Evolutionary conservation across 2,888 invertebrate species (phyloP).

Genomic region (Cosmopolites sordidus): DNA sequence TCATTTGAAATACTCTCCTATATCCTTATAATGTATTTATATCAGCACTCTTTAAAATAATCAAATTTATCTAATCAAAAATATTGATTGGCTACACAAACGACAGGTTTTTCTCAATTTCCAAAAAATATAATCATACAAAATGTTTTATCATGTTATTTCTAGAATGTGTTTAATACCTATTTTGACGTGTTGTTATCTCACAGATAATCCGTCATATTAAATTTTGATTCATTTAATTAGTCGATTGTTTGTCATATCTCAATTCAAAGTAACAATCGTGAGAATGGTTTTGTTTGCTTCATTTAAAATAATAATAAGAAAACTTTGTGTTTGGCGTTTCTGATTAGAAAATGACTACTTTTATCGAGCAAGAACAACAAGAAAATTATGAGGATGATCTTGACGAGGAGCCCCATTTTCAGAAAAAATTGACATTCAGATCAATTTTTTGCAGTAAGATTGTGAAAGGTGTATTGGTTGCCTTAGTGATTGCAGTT

Average conservation of each 20-base stretch:
- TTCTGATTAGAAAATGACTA: slow-evolving; percentile 15
- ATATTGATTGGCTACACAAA: not conserved
- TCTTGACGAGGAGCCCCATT: not conserved
- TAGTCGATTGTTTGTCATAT: not conserved
- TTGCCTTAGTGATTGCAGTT: slow-evolving; percentile 13
- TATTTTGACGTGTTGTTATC: not conserved
- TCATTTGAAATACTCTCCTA: too few relatives aligned
- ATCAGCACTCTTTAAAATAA: not conserved
- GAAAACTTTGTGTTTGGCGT: not conserved
- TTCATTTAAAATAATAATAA: not conserved
- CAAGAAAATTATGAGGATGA: slow-evolving; percentile 5
- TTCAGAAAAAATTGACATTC: slow-evolving; percentile 6
- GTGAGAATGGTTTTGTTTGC: not conserved
- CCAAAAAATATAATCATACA: not conserved
- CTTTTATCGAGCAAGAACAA: slow-evolving; percentile 20
- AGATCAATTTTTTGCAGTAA: slow-evolving; percentile 13
- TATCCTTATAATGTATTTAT: too few relatives aligned
- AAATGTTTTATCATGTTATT: not conserved
- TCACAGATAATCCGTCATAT: not conserved
- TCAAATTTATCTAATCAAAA: not conserved
- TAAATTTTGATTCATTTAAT: not conserved
- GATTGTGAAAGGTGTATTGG: slow-evolving; percentile 11
- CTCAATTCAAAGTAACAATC: not conserved
- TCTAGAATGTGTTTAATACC: not conserved
- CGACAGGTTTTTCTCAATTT: not conserved